phyloP scores from a whole-genome alignment of 2,797 vertebrate genomes.

The Bradypodion pumilum region DNA sequence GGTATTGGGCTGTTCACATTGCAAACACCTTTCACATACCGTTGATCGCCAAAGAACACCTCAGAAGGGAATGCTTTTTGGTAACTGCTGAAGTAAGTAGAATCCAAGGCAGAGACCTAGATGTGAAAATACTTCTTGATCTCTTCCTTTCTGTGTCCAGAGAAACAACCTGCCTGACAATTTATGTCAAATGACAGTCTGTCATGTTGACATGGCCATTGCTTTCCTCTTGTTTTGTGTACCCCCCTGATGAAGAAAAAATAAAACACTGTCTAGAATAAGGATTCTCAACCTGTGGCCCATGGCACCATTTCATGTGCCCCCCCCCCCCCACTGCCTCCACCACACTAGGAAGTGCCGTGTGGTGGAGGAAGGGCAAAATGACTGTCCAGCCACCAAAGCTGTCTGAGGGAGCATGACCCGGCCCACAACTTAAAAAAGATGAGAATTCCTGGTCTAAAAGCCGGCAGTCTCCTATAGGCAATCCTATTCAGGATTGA shows the following conservation, averaged over 20 bases:
- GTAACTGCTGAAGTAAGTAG: slow-evolving; percentile 70
- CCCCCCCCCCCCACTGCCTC: too few species aligned
- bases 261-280: too few species aligned
- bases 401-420: too few species aligned
- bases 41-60: slow-evolving; percentile 58
- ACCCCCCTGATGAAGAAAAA: slow-evolving; percentile 13
- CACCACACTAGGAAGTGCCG: too few species aligned
- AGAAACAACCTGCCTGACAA: slow-evolving; percentile 50
- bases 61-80: slow-evolving; percentile 67
- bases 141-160: slow-evolving; percentile 53
- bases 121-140: slow-evolving; percentile 56
- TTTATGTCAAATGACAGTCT: slow-evolving; percentile 53
- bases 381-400: too few species aligned
- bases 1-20: slow-evolving; percentile 60
- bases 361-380: too few species aligned
- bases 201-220: slow-evolving; percentile 59
- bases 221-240: slow-evolving; percentile 14
- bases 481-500: slow-evolving; percentile 50
- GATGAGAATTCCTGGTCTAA: slow-evolving; percentile 11
- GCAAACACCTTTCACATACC: slow-evolving; percentile 64
- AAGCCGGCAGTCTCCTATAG: background rate
- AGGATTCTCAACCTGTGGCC: too few species aligned
- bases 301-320: too few species aligned
- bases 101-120: slow-evolving; percentile 69
- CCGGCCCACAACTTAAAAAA: too few species aligned